Evolutionary conservation across 2,888 invertebrate genomes (phyloP).

Genomic region (Microctonus brassicae): DNA sequence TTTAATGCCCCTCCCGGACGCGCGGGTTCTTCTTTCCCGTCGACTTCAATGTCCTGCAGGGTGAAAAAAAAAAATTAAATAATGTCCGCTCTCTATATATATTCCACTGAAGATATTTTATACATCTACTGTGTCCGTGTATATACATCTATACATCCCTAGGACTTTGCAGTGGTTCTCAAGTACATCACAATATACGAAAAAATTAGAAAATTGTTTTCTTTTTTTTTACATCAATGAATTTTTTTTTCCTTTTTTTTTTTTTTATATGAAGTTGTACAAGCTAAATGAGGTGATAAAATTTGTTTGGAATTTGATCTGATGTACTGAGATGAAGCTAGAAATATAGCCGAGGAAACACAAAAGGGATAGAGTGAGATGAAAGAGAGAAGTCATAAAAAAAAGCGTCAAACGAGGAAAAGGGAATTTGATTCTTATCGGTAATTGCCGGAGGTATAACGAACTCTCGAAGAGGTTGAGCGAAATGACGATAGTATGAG

Average conservation of each 20-base stretch:
- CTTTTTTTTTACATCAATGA: too few relatives aligned
- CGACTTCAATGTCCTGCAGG: background rate
- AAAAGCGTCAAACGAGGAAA: slow-evolving; percentile 39
- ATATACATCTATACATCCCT: too few relatives aligned
- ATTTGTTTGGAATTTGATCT: slow-evolving; percentile 3
- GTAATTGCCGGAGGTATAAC: slow-evolving; percentile 46
- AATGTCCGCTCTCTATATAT: background rate
- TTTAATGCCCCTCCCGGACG: slow-evolving; percentile 23
- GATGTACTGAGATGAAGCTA: background rate
- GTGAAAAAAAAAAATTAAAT: background rate
- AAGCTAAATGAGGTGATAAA: slow-evolving; percentile 5
- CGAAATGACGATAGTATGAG: slow-evolving; percentile 33
- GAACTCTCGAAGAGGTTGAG: slow-evolving; percentile 41
- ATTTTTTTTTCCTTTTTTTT: background rate
- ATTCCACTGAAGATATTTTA: slow-evolving; percentile 41
- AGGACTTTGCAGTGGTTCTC: slow-evolving; percentile 7
- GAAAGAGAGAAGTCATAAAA: slow-evolving; percentile 29
- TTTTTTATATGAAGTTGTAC: background rate
- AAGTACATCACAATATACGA: background rate
- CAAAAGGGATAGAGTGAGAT: background rate
- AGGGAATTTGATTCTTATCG: slow-evolving; percentile 47
- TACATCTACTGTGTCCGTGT: slow-evolving; percentile 36
- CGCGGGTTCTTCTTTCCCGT: background rate
- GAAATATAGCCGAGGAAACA: background rate
- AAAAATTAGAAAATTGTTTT: background rate